Base-by-base conservation (phyloP, 2,888 invertebrate genomes). In the Terebella lapidaria region DNA sequence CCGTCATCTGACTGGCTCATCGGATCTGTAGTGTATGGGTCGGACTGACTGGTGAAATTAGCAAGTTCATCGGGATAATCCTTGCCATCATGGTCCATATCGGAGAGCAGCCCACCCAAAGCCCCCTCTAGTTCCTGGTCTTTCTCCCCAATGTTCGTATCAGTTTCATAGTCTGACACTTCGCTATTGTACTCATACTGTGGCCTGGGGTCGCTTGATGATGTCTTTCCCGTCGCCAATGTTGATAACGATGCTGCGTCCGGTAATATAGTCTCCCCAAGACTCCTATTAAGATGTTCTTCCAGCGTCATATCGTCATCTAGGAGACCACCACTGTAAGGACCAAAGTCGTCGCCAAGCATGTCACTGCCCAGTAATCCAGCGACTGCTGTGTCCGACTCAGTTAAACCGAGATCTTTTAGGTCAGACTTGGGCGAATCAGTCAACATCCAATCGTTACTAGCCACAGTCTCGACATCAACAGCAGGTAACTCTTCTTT, bases 361-460 rank as follows among this genome's bases (percentile, higher is more conserved):
- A 30, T 20, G 55, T 35, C 55, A 1, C 24, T 35, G 55, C 55
- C 35, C 55, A 57, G 30, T 2, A 57, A 35, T 5, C 57, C 57
- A 1, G 57, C 57, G 29, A 57, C 57, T 4, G 57, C 57, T 22
- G 45, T 20, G 52, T 57, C 52, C 20, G 57, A 5, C 24, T 49
- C 49, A 10, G 10, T 49, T 24, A 22, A 5, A 49, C 49, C 49
- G 5, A 35, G 42, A 35, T 10, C n/a, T n/a, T 35, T n/a, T 35
- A 35, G 42, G n/a, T n/a, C n/a, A n/a, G n/a, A n/a, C n/a, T n/a
- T n/a, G n/a, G n/a, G n/a, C n/a, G n/a, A n/a, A n/a, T n/a, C n/a
- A n/a, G n/a, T n/a, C n/a, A n/a, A n/a, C n/a, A n/a, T n/a, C n/a
- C n/a, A n/a, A n/a, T n/a, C n/a, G n/a, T n/a, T n/a, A 35, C 42